A percentile compares a stretch with the other conserved stretches of the same genome.
These are phyloP conservation scores for Eumerus sabulonum DNA, from an alignment of 2,888 invertebrate species.

Conservation along the genomic window DNA sequence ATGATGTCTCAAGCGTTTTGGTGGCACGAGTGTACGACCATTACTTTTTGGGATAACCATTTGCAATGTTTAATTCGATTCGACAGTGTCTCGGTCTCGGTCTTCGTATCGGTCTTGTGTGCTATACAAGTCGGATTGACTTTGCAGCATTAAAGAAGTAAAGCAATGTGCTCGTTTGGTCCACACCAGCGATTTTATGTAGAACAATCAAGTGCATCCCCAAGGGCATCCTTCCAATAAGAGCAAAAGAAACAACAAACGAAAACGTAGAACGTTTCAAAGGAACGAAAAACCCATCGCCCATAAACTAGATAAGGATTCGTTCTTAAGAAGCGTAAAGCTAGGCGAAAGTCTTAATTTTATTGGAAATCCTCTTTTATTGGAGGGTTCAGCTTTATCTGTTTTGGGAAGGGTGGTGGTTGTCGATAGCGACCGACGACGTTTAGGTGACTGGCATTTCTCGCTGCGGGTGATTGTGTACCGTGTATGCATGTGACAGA, in stretches of 20 bases:
- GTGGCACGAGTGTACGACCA: slow-evolving; percentile 47
- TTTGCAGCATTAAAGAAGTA: slow-evolving; percentile 13
- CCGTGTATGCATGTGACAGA: slow-evolving; percentile 23
- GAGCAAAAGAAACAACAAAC: not conserved
- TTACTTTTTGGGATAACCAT: slow-evolving; percentile 64
- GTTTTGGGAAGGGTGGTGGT: slow-evolving; percentile 30
- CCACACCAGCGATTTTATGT: not conserved
- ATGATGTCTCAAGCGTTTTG: slow-evolving; percentile 62
- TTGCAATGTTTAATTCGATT: slow-evolving; percentile 66
- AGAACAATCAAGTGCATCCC: slow-evolving; percentile 46
- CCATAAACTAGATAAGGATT: slow-evolving; percentile 65
- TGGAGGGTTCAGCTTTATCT: slow-evolving; percentile 61
- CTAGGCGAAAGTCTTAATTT: slow-evolving; percentile 66
- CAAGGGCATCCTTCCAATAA: slow-evolving; percentile 19
- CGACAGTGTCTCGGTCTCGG: slow-evolving; percentile 55
- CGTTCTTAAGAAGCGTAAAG: slow-evolving; percentile 65
- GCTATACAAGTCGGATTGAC: slow-evolving; percentile 37
- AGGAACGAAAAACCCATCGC: slow-evolving; percentile 32
- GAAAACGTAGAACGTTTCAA: no score
- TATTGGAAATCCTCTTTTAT: slow-evolving; percentile 66
- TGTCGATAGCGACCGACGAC: no score
- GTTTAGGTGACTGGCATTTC: slow-evolving; percentile 1
- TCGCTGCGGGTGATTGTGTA: not conserved
- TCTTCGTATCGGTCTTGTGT: slow-evolving; percentile 28
- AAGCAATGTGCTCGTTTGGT: no score